A percentile compares a stretch with the other conserved stretches of the same genome.
Evolutionary conservation across 2,888 invertebrate species (phyloP).

Genomic region (Ormyrus rosae): DNA sequence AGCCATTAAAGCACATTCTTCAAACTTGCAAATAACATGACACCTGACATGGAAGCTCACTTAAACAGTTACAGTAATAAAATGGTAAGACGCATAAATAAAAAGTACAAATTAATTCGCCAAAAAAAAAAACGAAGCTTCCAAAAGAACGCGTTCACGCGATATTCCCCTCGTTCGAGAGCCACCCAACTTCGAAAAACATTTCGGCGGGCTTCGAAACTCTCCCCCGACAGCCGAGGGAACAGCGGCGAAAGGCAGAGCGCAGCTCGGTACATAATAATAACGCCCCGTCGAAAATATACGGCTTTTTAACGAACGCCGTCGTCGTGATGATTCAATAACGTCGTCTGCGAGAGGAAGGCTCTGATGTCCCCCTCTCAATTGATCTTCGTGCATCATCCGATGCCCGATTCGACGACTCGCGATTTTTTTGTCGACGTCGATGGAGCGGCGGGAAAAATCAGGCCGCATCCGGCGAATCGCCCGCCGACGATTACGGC

Average conservation of each 20-base stretch:
- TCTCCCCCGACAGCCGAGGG: background rate
- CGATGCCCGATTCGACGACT: conserved; percentile 7
- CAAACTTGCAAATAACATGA: conserved; percentile 21
- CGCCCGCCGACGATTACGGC: background rate
- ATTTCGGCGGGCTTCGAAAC: background rate
- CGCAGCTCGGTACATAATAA: background rate
- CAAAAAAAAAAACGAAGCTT: background rate
- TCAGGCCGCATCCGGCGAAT: conserved; percentile 4
- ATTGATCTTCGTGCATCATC: conserved; percentile 22
- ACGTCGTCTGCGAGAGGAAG: background rate
- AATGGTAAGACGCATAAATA: conserved; percentile 1
- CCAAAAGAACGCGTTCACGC: background rate
- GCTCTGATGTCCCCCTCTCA: background rate
- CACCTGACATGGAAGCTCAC: conserved; percentile 11
- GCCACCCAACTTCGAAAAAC: background rate
- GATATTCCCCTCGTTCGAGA: background rate
- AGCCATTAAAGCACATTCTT: conserved; percentile 30
- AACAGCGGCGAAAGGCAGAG: background rate
- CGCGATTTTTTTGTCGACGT: background rate
- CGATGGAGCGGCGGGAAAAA: background rate
- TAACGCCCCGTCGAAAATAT: conserved; percentile 1
- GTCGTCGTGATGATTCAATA: conserved; percentile 24
- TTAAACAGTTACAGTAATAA: conserved; percentile 3
- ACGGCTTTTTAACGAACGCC: background rate
- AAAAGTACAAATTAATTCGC: conserved; percentile 8